Evolutionary conservation across 2,888 invertebrate genomes (phyloP).

Genomic region (Diarsia dahlii): DNA sequence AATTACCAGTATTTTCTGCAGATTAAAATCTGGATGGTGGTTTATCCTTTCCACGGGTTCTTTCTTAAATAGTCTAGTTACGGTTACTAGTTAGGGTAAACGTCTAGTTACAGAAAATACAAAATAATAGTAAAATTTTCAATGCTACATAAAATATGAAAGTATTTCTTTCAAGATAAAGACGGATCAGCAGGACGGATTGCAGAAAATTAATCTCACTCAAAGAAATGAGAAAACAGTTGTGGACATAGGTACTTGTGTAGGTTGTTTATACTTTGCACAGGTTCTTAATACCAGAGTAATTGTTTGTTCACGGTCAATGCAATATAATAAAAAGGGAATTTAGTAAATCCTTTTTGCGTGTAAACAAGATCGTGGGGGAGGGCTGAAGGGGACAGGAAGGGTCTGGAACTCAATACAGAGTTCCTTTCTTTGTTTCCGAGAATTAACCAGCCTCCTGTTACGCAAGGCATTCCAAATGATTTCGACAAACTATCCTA

Average conservation of each 20-base stretch:
- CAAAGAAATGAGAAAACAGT: background rate
- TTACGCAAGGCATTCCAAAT: background rate
- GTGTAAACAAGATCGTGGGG: background rate
- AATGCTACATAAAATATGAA: background rate
- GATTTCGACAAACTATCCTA: background rate
- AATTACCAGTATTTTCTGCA: background rate
- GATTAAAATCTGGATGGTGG: background rate
- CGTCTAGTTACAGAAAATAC: background rate
- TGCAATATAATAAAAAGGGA: constrained; percentile 12
- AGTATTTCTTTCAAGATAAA: background rate
- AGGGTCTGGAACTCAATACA: background rate
- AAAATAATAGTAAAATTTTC: background rate
- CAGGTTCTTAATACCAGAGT: background rate
- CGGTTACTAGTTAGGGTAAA: too few species aligned
- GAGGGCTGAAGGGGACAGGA: background rate
- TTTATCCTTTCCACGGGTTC: background rate
- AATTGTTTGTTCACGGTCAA: background rate
- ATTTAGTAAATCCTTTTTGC: background rate
- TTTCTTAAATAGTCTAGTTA: background rate
- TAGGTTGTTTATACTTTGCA: background rate
- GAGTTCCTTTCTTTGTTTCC: background rate
- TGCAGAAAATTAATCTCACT: background rate
- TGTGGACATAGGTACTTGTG: too few species aligned
- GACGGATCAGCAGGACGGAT: background rate
- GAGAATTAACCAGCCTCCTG: background rate